Conservation (phyloP, 1,140 invertebrate species). For the Onthophagus taurus region DNA sequence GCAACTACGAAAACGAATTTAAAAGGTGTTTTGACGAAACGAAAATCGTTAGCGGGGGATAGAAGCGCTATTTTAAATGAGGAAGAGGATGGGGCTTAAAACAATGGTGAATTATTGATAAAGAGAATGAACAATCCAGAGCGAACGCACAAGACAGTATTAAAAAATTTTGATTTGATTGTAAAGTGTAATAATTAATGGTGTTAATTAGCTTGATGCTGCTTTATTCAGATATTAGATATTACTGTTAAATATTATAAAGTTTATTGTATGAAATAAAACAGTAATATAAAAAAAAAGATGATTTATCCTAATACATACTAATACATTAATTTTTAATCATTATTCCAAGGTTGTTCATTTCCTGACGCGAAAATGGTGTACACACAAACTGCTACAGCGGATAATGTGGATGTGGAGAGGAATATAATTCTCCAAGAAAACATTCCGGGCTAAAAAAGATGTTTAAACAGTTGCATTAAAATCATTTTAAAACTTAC, state of each 20-base stretch:
- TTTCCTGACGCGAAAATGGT: slow-evolving; percentile 70
- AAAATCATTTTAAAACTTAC: slow-evolving; percentile 64
- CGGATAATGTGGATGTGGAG: slow-evolving; percentile 63
- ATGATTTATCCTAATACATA: background rate
- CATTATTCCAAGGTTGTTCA: slow-evolving; percentile 71
- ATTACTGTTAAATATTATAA: background rate
- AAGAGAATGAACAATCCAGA: background rate
- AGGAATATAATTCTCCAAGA: slow-evolving; percentile 80
- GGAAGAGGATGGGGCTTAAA: slow-evolving; percentile 19
- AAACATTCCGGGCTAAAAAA: slow-evolving; percentile 61
- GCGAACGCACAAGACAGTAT: too few relatives aligned
- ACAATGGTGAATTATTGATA: background rate
- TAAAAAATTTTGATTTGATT: background rate
- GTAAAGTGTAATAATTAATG: background rate
- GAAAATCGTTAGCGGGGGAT: slow-evolving; percentile 30
- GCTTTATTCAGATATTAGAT: background rate
- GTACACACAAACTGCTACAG: slow-evolving; percentile 66
- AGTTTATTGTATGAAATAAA: background rate
- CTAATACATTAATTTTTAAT: background rate
- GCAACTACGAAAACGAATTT: slow-evolving; percentile 41
- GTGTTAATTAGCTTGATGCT: background rate
- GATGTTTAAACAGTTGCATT: too few relatives aligned
- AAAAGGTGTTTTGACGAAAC: slow-evolving; percentile 32
- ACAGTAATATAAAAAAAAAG: background rate
- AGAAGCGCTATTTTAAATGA: slow-evolving; percentile 34